A percentile compares a stretch with the other conserved stretches of the same genome.
Conservation (phyloP, 1,140 invertebrate species). For the Lepidurus packardi region DNA sequence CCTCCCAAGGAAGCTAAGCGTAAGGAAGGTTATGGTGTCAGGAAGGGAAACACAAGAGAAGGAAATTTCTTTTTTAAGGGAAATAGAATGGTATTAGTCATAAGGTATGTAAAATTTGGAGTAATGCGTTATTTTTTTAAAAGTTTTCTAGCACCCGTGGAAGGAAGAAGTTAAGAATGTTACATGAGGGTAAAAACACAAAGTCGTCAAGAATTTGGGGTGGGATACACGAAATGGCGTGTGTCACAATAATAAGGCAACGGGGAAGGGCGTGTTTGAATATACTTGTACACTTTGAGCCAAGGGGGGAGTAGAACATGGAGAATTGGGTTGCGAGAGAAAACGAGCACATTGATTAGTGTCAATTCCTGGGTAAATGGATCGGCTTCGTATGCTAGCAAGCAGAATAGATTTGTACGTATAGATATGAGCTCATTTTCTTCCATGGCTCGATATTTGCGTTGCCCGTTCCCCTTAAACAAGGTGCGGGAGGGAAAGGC, state of each 20-base stretch:
- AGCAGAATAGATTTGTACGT: not conserved
- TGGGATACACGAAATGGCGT: not conserved
- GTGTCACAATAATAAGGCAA: slow-evolving; percentile 9
- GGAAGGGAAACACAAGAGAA: too few species aligned
- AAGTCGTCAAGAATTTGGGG: not conserved
- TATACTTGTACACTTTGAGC: not conserved
- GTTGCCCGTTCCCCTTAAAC: too few species aligned
- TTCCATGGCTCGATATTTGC: too few species aligned
- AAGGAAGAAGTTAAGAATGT: not conserved
- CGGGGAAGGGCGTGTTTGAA: not conserved
- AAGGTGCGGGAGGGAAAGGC: not conserved
- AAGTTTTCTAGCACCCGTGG: too few species aligned
- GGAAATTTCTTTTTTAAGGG: too few species aligned
- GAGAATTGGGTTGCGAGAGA: not conserved
- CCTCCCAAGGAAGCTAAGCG: too few species aligned
- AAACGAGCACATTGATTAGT: not conserved
- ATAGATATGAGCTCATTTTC: too few species aligned
- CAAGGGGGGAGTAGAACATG: not conserved
- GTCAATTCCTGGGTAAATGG: not conserved
- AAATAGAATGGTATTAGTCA: too few species aligned
- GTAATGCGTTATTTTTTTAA: too few species aligned
- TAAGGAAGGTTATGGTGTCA: too few species aligned
- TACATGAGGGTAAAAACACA: not conserved
- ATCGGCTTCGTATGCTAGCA: not conserved
- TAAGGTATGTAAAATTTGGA: too few species aligned